Percentiles rank a stretch among this genome's conserved stretches.
Conservation (phyloP, 2,888 invertebrate genomes). For the Choreutis nemorana region DNA sequence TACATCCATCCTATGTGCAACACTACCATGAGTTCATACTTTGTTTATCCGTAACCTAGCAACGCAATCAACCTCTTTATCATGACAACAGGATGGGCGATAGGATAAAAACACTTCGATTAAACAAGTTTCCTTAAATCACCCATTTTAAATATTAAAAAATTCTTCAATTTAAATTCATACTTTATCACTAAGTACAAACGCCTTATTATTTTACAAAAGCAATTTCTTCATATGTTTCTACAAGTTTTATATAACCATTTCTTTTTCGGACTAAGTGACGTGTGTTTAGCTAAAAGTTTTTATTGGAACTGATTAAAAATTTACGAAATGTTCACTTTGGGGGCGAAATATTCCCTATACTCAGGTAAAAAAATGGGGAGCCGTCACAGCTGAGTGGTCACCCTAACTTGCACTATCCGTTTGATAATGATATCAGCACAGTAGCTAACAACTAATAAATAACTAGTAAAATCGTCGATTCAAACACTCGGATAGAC, state of each 20-base stretch:
- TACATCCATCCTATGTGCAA: too few species aligned
- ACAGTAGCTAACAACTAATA: too few species aligned
- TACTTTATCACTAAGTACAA: background rate
- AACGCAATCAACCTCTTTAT: conserved; percentile 31
- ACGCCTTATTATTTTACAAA: background rate
- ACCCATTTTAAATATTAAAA: too few species aligned
- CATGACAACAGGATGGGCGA: conserved; percentile 4
- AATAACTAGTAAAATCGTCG: too few species aligned
- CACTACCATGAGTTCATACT: conserved; percentile 8
- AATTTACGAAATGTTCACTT: conserved; percentile 22
- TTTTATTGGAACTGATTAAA: conserved; percentile 30
- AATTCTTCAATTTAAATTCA: background rate
- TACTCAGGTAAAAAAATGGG: too few species aligned
- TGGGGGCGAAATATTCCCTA: too few species aligned
- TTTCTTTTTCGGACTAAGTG: conserved; percentile 11
- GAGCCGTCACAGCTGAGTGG: too few species aligned
- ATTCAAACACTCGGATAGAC: too few species aligned
- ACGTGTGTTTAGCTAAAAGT: conserved; percentile 20
- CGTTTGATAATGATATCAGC: too few species aligned
- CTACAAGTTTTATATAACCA: conserved; percentile 11
- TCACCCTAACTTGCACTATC: conserved; percentile 38
- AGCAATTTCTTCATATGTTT: background rate
- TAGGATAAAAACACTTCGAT: too few species aligned
- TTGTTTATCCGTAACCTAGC: conserved; percentile 41
- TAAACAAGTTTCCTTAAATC: too few species aligned